Base-by-base conservation (phyloP, 2,888 invertebrate genomes). In the Scaptodrosophila latifasciaeformis region DNA sequence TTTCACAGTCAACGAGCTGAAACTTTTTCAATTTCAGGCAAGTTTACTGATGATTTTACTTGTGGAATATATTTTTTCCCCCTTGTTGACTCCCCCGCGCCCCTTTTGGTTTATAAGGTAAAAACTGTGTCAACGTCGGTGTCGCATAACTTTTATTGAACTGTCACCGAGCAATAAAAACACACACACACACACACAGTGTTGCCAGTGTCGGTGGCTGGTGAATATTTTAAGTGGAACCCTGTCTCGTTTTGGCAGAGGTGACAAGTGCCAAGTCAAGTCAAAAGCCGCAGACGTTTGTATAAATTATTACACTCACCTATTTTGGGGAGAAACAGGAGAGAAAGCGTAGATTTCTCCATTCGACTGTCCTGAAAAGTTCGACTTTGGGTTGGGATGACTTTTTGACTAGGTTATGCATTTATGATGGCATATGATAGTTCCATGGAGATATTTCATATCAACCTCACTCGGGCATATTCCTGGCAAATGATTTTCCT, bases 211-310 rank as follows among this genome's bases (percentile, higher is more conserved):
- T 42, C 12, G 44, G 17, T 29, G 29, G 30, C 4, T 24, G 13
- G 43, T 34, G 19, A 17, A 46, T 35, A 31, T 34, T 46, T 31
- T 12, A 34, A 31, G 31, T 48, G 50, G 35, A 54, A 21, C 62
- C 24, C 15, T 42, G 42, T 13, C 24, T 42, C 12, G 12, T n/a
- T n/a, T n/a, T n/a, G 34, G 7, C 29, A 54, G 55, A 75, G 72
- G 79, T 76, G 72, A 56, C 79, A 76, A 63, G 64, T 65, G 65
- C n/a, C 43, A 43, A 62, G 56, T 62, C 68, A 76, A 76, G 72
- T 71, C 72, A 72, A 72, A 76, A 64, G 79, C 64, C 72, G 69
- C 79, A 72, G 79, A 72, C 76, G 65, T 76, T 76, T 69, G 72
- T 72, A 72, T 79, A 72, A 72, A 79, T 79, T 72, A 72, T 79